Evolutionary conservation across 2,797 vertebrate genomes (phyloP), one percentile per base, ranked within the genome.

Genomic region (Myotis planiceps): DNA sequence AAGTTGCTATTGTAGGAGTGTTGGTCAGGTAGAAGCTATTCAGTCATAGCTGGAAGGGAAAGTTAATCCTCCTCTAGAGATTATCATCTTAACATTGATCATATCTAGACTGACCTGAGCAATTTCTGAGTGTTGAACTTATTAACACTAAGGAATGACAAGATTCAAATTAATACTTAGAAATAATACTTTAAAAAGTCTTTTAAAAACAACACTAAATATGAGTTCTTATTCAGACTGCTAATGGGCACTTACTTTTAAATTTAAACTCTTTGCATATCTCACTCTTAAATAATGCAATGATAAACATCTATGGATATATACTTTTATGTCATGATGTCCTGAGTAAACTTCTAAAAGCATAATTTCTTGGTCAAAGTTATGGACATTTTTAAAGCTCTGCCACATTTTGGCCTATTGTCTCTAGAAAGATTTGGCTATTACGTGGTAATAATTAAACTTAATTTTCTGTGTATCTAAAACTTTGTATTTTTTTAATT

Each of bases 381-480:
- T 68, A 58, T 39, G 88, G 32, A 75, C 23, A 47, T 86, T 89
- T 82, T 83, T 88, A 83, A 90, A 82, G n/a, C 1, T 68, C n/a
- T 76, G 4, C 39, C 84, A 82, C 23, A 66, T 55, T 29, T 92
- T 95, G 75, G 9, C 7, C 8, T 76, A 63, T 58, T 76, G 53
- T 92, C 18, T 86, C 47, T 25, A 94, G 72, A 88, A 96, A 90
- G 1, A 29, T 53, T 69, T 82, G 69, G 21, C 45, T 95, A 72
- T 90, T 82, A 81, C 27, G 49, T 37, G 75, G 18, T 69, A 72
- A 78, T 69, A 95, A 87, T 25, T 32, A 91, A 27, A 47, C 47
- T 93, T 83, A 71, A 86, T 79, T 95, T 90, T 86, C 84, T 91
- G 45, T 83, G 69, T 83, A 51, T 82, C 82, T 88, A 34, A 89